A percentile compares a stretch with the other conserved stretches of the same genome.
phyloP scores from a whole-genome alignment of 2,113 vertebrate genomes.

The Capreolus pygargus region DNA sequence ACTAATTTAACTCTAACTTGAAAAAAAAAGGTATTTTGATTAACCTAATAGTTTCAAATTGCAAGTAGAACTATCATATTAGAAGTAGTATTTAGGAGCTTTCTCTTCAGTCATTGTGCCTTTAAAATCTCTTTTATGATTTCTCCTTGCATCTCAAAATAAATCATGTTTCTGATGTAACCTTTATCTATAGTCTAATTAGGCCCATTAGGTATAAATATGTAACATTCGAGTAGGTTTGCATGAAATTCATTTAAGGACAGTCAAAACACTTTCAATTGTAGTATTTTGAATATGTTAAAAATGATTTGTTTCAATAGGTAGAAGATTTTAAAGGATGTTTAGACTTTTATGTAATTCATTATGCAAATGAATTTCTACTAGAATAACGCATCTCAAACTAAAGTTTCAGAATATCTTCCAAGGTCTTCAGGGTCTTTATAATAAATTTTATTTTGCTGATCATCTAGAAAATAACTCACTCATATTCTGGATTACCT shows the following conservation, averaged over 20 bases:
- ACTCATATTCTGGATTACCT: not conserved
- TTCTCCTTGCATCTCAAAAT: not conserved
- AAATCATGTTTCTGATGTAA: not conserved
- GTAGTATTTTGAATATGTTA: not conserved
- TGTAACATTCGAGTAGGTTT: not conserved
- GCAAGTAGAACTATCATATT: not conserved
- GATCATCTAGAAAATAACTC: not conserved
- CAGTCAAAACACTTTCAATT: not conserved
- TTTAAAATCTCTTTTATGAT: not conserved
- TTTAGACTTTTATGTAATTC: not conserved
- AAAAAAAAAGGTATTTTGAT: not conserved
- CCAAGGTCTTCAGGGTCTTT: not conserved
- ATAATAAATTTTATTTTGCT: not conserved
- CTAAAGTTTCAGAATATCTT: not conserved
- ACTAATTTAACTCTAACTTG: not conserved
- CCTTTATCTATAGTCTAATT: not conserved
- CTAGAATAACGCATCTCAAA: not conserved
- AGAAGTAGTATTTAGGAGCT: not conserved
- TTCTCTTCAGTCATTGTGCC: not conserved
- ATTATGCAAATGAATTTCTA: not conserved
- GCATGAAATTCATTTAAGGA: not conserved
- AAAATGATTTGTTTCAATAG: not conserved
- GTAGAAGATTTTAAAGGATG: not conserved
- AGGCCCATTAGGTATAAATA: not conserved
- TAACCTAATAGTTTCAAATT: not conserved